phyloP scores from a whole-genome alignment of 2,797 vertebrate genomes.

The Helicolenus hilgendorfi region DNA sequence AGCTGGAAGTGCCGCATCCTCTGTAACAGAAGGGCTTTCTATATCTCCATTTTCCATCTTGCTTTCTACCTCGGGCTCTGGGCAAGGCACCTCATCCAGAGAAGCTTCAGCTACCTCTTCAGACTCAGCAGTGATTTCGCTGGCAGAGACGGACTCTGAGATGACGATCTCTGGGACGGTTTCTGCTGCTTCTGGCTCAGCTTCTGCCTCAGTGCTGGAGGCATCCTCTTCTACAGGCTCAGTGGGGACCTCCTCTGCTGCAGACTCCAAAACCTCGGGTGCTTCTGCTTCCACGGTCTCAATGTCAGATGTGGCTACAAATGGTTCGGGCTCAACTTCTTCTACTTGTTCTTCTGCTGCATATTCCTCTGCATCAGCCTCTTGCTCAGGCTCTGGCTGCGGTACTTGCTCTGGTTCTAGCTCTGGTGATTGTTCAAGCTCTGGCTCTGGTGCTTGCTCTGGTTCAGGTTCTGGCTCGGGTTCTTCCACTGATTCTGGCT shows the following conservation, averaged over 20 bases:
- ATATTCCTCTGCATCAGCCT: constrained; percentile 26
- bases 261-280: constrained; percentile 18
- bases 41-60: constrained; percentile 87
- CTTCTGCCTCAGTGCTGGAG: constrained; percentile 21
- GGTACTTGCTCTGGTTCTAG: constrained; percentile 22
- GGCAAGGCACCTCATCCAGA: constrained; percentile 45
- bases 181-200: constrained; percentile 64
- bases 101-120: constrained; percentile 38
- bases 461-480: constrained; percentile 14
- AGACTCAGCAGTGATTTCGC: constrained; percentile 59
- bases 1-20: constrained; percentile 62
- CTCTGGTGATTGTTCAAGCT: constrained; percentile 25
- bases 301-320: constrained; percentile 19
- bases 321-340: constrained; percentile 38
- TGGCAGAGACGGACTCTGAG: constrained; percentile 79
- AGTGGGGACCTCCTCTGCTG: constrained; percentile 8
- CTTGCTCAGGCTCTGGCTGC: constrained; percentile 35
- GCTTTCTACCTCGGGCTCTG: constrained; percentile 55
- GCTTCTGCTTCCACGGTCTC: constrained; percentile 26
- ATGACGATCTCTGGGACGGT: constrained; percentile 84
- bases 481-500: neutral
- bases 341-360: constrained; percentile 38
- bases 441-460: constrained; percentile 39
- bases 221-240: constrained; percentile 46
- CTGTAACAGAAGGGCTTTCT: constrained; percentile 55